Conservation (phyloP, 2,888 invertebrate genomes). For the Eupsilia transversa region DNA sequence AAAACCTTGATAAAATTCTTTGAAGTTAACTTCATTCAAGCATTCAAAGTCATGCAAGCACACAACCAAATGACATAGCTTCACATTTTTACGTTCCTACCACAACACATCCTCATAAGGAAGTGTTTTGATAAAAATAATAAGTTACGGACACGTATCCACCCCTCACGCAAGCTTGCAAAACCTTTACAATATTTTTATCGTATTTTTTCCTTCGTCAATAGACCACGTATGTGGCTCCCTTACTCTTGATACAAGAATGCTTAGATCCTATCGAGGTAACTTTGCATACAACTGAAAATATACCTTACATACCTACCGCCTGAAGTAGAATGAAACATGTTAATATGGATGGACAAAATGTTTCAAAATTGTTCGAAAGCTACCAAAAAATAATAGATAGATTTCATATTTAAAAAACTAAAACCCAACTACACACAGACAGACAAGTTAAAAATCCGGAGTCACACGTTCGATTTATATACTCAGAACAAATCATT, state of each 20-base stretch:
- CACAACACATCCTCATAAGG: slow-evolving; percentile 57
- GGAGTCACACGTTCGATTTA: no score
- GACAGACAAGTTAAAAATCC: no score
- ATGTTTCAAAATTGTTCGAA: not conserved
- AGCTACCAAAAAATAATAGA: not conserved
- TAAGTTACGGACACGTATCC: slow-evolving; percentile 56
- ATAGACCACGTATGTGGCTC: slow-evolving; percentile 58
- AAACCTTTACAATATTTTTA: slow-evolving; percentile 60
- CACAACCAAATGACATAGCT: slow-evolving; percentile 30
- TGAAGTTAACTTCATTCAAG: not conserved
- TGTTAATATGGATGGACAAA: not conserved
- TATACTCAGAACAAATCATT: no score
- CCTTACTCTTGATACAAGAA: slow-evolving; percentile 50
- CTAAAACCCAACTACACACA: no score
- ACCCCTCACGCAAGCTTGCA: slow-evolving; percentile 58
- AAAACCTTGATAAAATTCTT: not conserved
- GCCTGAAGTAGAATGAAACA: not conserved
- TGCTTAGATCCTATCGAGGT: slow-evolving; percentile 53
- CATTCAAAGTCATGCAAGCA: not conserved
- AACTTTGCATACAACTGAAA: slow-evolving; percentile 57
- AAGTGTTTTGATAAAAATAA: slow-evolving; percentile 66
- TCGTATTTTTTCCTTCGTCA: slow-evolving; percentile 60
- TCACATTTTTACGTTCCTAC: slow-evolving; percentile 30
- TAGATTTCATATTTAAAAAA: not conserved
- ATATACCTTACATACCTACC: slow-evolving; percentile 3